These are phyloP conservation scores for Aramus guarauna DNA, from an alignment of 2,113 vertebrate genomes.

Conservation along the genomic window DNA sequence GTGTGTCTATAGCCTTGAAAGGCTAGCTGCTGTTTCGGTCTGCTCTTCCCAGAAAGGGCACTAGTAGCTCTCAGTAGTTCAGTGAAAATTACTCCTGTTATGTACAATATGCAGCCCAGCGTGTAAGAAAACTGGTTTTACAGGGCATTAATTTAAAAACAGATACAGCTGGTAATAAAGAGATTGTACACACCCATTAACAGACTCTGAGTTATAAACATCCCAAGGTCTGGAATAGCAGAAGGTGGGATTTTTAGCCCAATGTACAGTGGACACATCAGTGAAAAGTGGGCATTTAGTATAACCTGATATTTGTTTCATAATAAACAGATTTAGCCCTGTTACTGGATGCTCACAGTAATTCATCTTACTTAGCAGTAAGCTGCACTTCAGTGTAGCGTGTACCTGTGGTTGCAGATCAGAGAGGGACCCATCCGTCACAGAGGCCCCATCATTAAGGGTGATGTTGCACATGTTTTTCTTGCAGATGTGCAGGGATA, in stretches of 20 bases:
- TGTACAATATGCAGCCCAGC: background rate
- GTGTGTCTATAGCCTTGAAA: background rate
- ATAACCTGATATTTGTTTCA: background rate
- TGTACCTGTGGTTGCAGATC: background rate
- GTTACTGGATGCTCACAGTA: background rate
- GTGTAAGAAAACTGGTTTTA: background rate
- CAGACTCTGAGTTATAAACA: background rate
- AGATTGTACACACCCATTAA: background rate
- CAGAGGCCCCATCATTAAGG: background rate
- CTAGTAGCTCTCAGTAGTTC: background rate
- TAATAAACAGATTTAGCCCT: background rate
- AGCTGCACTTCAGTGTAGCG: background rate
- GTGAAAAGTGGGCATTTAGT: background rate
- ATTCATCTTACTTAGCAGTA: background rate
- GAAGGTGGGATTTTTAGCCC: background rate
- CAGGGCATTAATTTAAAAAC: background rate
- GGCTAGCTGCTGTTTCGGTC: background rate
- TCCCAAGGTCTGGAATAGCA: background rate
- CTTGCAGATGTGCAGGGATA: background rate
- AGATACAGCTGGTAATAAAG: background rate
- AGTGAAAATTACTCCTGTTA: background rate
- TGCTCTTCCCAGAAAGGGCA: background rate
- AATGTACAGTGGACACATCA: background rate
- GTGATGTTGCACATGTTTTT: background rate
- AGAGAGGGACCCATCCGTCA: background rate